These are phyloP conservation scores for Eupeodes corollae DNA, from an alignment of 1,140 invertebrate species.

Conservation along the genomic window DNA sequence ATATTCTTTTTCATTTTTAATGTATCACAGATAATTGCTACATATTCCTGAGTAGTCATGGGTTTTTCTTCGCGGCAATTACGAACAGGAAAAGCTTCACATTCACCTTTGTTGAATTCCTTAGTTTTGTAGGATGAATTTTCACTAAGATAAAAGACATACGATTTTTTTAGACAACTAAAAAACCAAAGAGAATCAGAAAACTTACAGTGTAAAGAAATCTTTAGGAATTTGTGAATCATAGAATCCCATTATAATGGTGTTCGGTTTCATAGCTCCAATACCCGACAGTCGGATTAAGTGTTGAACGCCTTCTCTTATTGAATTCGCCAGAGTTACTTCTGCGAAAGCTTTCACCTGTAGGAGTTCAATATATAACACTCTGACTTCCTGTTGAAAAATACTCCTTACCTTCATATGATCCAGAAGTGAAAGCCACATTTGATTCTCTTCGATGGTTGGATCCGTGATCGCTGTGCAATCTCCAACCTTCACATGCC, in stretches of 20 bases:
- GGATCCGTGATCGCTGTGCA: constrained; percentile 52
- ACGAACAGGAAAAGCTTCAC: constrained; percentile 38
- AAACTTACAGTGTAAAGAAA: constrained; percentile 52
- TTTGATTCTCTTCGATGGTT: constrained; percentile 60
- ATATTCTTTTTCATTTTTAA: constrained; percentile 91
- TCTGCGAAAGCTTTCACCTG: constrained; percentile 93
- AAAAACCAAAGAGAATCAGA: neutral
- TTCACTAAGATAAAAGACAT: constrained; percentile 16
- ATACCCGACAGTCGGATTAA: constrained; percentile 84
- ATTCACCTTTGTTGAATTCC: constrained; percentile 34
- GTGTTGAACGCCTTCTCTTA: constrained; percentile 86
- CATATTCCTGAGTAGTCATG: constrained; percentile 59
- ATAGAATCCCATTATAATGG: constrained; percentile 83
- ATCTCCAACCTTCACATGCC: constrained; percentile 73
- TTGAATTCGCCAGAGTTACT: constrained; percentile 71
- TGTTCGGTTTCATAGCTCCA: constrained; percentile 99
- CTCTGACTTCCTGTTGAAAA: constrained; percentile 3
- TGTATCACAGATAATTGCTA: constrained; percentile 76
- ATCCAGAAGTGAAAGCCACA: constrained; percentile 81
- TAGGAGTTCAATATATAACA: constrained; percentile 26
- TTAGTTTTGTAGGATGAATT: constrained; percentile 40
- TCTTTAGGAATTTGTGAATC: constrained; percentile 61
- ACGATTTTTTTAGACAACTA: neutral
- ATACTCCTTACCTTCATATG: constrained; percentile 53
- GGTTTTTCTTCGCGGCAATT: constrained; percentile 23